A percentile compares a stretch with the other conserved stretches of the same genome.
Conservation (phyloP, 1,140 invertebrate species). For the Heterodera schachtii region DNA sequence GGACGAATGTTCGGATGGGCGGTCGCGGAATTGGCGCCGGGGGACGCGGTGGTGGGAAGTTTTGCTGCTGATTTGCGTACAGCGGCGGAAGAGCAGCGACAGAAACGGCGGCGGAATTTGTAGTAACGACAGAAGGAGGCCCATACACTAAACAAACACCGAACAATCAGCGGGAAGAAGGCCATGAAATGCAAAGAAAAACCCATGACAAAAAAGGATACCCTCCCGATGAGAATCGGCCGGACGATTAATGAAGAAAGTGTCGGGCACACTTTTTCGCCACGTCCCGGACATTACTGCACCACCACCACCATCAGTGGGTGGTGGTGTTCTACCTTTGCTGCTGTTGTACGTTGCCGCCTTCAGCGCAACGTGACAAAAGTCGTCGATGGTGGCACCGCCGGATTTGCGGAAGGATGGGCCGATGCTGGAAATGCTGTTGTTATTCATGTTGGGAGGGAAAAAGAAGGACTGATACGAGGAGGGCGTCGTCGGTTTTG, state of each 20-base stretch:
- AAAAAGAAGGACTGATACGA: not conserved
- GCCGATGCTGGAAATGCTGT: not conserved
- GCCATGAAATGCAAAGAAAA: not conserved
- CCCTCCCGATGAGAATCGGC: not conserved
- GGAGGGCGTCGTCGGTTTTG: not conserved
- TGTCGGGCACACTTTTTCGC: not conserved
- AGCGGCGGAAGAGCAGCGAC: not conserved
- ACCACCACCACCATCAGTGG: not conserved
- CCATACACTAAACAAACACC: not conserved
- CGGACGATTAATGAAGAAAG: not conserved
- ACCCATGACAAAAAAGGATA: not conserved
- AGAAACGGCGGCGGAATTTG: not conserved
- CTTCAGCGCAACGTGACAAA: not conserved
- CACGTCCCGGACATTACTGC: not conserved
- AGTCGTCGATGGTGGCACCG: conserved; percentile 6
- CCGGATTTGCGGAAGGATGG: not conserved
- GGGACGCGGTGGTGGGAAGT: not conserved
- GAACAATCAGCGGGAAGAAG: not conserved
- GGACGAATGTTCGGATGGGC: not conserved
- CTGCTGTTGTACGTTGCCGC: not conserved
- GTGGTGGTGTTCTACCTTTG: not conserved
- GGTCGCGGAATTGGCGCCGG: not conserved
- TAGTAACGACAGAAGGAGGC: not conserved
- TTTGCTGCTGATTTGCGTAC: conserved; percentile 9
- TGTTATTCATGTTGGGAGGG: not conserved